Percentiles rank a stretch among this genome's conserved stretches.
Evolutionary conservation across 2,113 vertebrate genomes (phyloP).

Genomic region (Hippocampus guttulatus): DNA sequence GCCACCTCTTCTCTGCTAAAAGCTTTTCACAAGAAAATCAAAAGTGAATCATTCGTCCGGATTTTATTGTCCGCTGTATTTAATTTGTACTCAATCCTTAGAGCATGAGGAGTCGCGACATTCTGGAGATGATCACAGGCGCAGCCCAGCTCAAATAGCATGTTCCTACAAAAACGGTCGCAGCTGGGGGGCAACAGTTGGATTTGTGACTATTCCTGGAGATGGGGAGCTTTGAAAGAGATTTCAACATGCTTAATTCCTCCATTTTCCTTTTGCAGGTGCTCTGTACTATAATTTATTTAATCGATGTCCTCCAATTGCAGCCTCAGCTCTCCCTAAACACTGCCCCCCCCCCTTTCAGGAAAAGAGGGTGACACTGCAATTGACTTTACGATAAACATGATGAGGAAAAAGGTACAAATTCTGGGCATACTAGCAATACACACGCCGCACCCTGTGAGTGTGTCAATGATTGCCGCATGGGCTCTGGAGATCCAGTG

Average conservation of each 20-base stretch:
- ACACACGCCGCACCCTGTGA: too few relatives aligned
- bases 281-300: too few relatives aligned
- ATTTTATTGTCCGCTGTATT: constrained; percentile 6
- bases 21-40: not conserved
- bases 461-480: too few relatives aligned
- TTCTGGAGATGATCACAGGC: constrained; percentile 35
- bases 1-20: not conserved
- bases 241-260: constrained; percentile 32
- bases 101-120: not conserved
- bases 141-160: constrained; percentile 22
- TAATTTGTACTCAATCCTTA: constrained; percentile 9
- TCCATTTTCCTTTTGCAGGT: not conserved
- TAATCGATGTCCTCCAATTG: too few relatives aligned
- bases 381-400: too few relatives aligned
- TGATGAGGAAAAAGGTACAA: too few relatives aligned
- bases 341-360: too few relatives aligned
- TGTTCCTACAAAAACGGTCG: constrained; percentile 26
- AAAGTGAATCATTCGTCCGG: constrained; percentile 5
- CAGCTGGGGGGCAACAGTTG: constrained; percentile 42
- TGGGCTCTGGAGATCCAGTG: too few relatives aligned
- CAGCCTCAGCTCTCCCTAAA: too few relatives aligned
- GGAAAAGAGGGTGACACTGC: too few relatives aligned
- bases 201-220: constrained; percentile 23
- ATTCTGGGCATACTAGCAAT: too few relatives aligned
- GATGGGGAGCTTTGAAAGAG: constrained; percentile 22